Conservation (phyloP, 2,888 invertebrate species). For the Stenolophus ochropezus region DNA sequence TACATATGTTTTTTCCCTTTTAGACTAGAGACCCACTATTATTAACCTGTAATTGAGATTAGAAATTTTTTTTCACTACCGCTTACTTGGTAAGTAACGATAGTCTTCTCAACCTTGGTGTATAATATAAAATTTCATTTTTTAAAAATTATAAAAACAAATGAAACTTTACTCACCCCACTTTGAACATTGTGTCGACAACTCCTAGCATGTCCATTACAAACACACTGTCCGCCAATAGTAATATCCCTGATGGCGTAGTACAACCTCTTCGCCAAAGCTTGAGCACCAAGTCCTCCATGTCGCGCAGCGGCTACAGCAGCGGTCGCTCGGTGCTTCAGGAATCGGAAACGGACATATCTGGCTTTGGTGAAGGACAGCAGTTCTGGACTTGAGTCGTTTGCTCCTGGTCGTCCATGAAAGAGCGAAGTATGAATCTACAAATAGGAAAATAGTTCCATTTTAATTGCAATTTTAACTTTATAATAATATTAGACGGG, state of each 20-base stretch:
- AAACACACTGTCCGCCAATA: constrained; percentile 92
- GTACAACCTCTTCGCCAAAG: constrained; percentile 80
- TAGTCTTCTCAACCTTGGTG: no score
- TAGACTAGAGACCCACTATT: no score
- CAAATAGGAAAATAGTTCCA: no score
- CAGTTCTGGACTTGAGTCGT: constrained; percentile 84
- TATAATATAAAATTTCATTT: no score
- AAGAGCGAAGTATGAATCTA: constrained; percentile 92
- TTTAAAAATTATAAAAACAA: neutral
- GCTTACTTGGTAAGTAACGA: no score
- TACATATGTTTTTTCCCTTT: no score
- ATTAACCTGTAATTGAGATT: no score
- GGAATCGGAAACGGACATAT: constrained; percentile 87
- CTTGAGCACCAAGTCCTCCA: constrained; percentile 18
- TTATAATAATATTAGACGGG: no score
- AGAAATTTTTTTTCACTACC: no score
- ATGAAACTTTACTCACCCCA: constrained; percentile 76
- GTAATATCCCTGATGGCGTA: constrained; percentile 93
- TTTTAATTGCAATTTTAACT: no score
- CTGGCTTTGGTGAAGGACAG: constrained; percentile 89
- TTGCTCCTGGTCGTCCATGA: constrained; percentile 87
- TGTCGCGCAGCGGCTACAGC: constrained; percentile 67
- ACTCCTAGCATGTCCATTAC: constrained; percentile 90
- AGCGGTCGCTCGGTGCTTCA: constrained; percentile 85
- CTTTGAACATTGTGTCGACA: constrained; percentile 80